Conservation (phyloP, 2,797 vertebrate genomes). For the Oreonectes daqikongensis region DNA sequence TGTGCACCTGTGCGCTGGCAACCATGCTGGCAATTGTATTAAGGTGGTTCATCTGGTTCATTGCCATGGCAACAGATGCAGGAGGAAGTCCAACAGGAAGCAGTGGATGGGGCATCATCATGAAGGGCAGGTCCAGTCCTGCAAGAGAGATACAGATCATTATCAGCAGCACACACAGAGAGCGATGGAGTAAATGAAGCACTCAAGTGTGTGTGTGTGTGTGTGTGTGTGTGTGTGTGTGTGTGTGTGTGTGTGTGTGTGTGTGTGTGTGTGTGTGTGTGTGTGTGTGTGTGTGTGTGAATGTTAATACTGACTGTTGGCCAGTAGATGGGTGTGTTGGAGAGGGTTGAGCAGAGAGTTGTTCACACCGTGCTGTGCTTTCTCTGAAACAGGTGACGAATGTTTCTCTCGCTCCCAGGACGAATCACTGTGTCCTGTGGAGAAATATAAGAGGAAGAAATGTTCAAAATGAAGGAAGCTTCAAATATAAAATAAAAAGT, state of each 20-base stretch:
- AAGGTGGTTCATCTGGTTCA: constrained; percentile 98
- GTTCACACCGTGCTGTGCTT: constrained; percentile 71
- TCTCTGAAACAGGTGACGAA: constrained; percentile 81
- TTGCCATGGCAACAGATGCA: constrained; percentile 94
- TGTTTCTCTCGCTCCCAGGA: constrained; percentile 93
- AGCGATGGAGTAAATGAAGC: not conserved
- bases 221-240: constrained; percentile 17
- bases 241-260: constrained; percentile 19
- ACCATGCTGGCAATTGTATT: constrained; percentile 96
- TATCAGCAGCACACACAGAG: not conserved
- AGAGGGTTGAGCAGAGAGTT: constrained; percentile 74
- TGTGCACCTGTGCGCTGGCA: constrained; percentile 91
- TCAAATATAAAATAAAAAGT: not conserved
- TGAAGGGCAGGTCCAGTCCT: constrained; percentile 94
- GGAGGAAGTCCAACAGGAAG: constrained; percentile 93
- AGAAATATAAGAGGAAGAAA: constrained; percentile 39
- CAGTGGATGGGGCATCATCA: constrained; percentile 96
- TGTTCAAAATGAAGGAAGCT: not conserved
- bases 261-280: constrained; percentile 15
- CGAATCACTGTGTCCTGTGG: constrained; percentile 86
- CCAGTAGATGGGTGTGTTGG: constrained; percentile 86
- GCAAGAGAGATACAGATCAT: constrained; percentile 39
- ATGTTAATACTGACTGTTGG: constrained; percentile 81
- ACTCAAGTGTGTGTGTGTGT: constrained; percentile 15
- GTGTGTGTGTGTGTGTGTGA: constrained; percentile 22